These are phyloP conservation scores for Cyphomyrus discorhynchus DNA, from an alignment of 2,113 vertebrate genomes.

Conservation along the genomic window DNA sequence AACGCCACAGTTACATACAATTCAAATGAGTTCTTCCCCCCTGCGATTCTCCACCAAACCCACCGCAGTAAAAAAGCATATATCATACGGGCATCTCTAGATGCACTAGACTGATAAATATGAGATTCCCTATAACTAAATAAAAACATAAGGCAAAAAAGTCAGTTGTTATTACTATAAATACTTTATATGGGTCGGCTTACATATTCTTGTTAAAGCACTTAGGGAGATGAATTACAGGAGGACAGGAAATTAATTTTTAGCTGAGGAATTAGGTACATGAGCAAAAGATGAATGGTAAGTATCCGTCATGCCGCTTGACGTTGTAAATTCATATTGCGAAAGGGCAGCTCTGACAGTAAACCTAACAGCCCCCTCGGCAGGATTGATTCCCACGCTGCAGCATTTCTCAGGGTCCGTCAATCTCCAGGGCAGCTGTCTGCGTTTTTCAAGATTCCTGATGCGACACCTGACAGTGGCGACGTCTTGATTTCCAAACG, in stretches of 20 bases:
- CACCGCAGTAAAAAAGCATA: background rate
- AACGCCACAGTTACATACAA: conserved; percentile 27
- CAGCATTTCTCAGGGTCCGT: conserved; percentile 51
- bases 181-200: background rate
- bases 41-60: background rate
- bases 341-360: conserved; percentile 55
- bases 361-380: conserved; percentile 40
- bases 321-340: conserved; percentile 43
- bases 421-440: conserved; percentile 44
- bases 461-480: conserved; percentile 45
- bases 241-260: background rate
- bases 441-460: conserved; percentile 40
- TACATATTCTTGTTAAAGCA: conserved; percentile 1
- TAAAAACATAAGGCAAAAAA: background rate
- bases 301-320: conserved; percentile 26
- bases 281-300: conserved; percentile 37
- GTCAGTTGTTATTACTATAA: background rate
- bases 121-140: conserved; percentile 22
- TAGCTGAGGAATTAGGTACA: conserved; percentile 26
- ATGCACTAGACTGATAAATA: conserved; percentile 13
- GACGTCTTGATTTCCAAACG: conserved; percentile 52
- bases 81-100: background rate
- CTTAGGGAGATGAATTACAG: background rate
- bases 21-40: background rate
- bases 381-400: conserved; percentile 52